Evolutionary conservation across 2,888 invertebrate species (phyloP), one percentile per base, ranked within the genome.

Genomic region (Acanthosepion esculentum): DNA sequence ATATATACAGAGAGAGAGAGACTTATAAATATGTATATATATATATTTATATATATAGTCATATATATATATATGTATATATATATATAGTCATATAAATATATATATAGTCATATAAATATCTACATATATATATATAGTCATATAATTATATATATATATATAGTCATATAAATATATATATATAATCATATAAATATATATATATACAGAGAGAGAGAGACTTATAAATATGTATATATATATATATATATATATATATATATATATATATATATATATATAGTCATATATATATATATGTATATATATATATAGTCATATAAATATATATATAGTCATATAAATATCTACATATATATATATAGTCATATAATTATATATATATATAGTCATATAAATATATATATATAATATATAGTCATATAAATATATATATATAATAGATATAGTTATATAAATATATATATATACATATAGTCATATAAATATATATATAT

Each of bases 191-290:
- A 33, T 91, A 29, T 12, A 91, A 26, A n/a, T 91, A 91, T 91
- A n/a, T n/a, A 91, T 29, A n/a, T 91, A n/a, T n/a, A 91, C 7
- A 7, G n/a, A n/a, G n/a, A n/a, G n/a, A n/a, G n/a, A n/a, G n/a
- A n/a, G n/a, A n/a, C n/a, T n/a, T n/a, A n/a, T n/a, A n/a, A n/a
- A n/a, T n/a, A n/a, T n/a, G n/a, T n/a, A n/a, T 91, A 41, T 91
- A n/a, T 91, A 91, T n/a, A 91, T 91, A 33, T 91, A 33, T 91
- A 33, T 91, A 33, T 91, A 29, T 12, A 91, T 91, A n/a, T 91
- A 91, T 91, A n/a, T n/a, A 91, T 29, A n/a, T 91, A n/a, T n/a
- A 91, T n/a, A n/a, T 91, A 41, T 91, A n/a, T 91, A 91, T n/a
- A 91, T 91, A 33, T 91, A n/a, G n/a, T n/a, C n/a, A 33, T 91